These are phyloP conservation scores for Watsonalla binaria DNA, from an alignment of 2,888 invertebrate genomes.

Conservation along the genomic window DNA sequence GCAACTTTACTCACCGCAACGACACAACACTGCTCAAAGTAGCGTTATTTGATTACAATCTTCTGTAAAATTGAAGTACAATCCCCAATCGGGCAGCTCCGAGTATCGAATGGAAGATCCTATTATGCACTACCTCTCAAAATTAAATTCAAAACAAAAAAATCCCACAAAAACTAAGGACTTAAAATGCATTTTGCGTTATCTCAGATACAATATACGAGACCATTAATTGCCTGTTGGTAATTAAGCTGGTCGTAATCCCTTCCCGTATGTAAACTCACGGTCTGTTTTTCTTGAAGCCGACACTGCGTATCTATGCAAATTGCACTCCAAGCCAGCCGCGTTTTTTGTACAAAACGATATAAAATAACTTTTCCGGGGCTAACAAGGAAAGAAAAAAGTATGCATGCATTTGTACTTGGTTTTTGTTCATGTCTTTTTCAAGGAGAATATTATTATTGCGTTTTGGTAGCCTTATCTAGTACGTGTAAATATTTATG, in stretches of 20 bases:
- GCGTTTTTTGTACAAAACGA: constrained; percentile 42
- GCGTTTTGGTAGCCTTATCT: no score
- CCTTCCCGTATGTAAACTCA: constrained; percentile 17
- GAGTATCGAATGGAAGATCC: no score
- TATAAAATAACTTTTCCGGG: constrained; percentile 36
- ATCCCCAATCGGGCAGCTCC: no score
- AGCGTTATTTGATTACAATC: no score
- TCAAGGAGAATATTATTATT: neutral
- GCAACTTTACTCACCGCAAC: no score
- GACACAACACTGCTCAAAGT: no score
- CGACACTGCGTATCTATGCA: constrained; percentile 62
- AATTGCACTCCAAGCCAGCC: constrained; percentile 54
- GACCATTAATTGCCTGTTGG: neutral
- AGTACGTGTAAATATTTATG: no score
- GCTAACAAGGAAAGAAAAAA: constrained; percentile 23
- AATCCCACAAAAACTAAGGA: no score
- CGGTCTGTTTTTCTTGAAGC: constrained; percentile 44
- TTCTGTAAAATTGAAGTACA: no score
- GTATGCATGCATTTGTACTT: constrained; percentile 12
- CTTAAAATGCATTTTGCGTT: no score
- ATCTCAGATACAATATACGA: neutral
- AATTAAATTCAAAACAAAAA: no score
- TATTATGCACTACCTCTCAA: no score
- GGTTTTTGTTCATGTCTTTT: neutral
- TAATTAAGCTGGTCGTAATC: constrained; percentile 8